Evolutionary conservation across 2,888 invertebrate genomes (phyloP).

Genomic region (Cephus pulcher): DNA sequence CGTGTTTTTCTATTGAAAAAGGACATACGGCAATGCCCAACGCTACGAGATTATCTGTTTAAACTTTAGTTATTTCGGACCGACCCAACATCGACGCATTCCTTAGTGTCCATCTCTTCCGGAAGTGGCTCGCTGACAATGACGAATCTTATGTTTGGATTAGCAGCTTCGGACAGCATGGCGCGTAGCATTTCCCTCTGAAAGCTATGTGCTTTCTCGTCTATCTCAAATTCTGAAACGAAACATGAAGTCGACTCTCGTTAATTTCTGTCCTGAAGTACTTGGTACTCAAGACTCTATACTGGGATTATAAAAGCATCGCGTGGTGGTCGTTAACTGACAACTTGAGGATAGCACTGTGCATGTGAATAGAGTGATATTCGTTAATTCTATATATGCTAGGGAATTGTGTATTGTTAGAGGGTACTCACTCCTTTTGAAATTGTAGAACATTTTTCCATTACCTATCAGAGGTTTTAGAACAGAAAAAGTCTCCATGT

Average conservation of each 20-base stretch:
- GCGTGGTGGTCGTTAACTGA: not conserved
- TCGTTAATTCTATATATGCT: not conserved
- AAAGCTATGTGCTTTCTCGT: constrained; percentile 36
- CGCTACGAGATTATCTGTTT: not conserved
- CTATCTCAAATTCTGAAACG: constrained; percentile 47
- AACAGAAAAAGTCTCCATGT: constrained; percentile 55
- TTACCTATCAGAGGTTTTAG: constrained; percentile 29
- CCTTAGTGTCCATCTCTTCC: constrained; percentile 46
- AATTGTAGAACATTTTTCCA: constrained; percentile 40
- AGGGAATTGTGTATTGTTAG: not conserved
- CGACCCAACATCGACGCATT: constrained; percentile 57
- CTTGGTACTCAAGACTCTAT: not conserved
- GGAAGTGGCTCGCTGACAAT: constrained; percentile 52
- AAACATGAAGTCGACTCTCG: not conserved
- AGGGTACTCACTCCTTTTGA: constrained; percentile 35
- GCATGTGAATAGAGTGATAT: not conserved
- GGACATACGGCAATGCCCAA: not conserved
- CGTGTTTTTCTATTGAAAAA: not conserved
- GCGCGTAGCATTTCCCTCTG: constrained; percentile 43
- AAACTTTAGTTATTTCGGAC: constrained; percentile 14
- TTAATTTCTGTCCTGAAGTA: not conserved
- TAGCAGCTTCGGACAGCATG: constrained; percentile 44
- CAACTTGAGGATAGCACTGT: not conserved
- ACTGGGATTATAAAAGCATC: not conserved
- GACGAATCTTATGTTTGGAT: constrained; percentile 49